Evolutionary conservation across 2,888 invertebrate genomes (phyloP), one percentile per base, ranked within the genome.

Genomic region (Kryphioiulus occultus): DNA sequence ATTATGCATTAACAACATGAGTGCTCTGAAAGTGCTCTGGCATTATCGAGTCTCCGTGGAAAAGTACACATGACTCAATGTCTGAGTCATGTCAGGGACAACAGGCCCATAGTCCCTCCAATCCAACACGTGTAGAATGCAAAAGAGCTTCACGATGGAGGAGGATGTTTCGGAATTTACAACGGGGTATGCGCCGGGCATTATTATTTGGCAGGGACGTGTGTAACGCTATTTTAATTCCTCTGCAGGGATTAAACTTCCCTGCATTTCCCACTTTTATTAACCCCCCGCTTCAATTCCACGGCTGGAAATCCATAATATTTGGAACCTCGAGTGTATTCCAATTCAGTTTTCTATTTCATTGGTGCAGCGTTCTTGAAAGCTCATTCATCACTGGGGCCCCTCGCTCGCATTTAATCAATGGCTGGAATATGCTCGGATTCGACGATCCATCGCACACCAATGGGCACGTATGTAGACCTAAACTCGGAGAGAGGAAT

Each of bases 211-310:
- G 68, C 12, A 26, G 68, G 68, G 68, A 68, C 39, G 9, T 68
- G 68, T 68, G 68, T 68, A 68, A 68, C 68, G 68, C 68, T 68
- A 68, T 68, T 68, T 68, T 68, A 68, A 68, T 68, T 68, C 68
- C 68, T 68, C 68, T 26, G 26, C 68, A 9, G 68, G 68, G 68
- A 68, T 68, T 68, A 68, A 68, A 26, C 26, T 12, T 68, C 68
- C 26, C 22, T 26, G 68, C 68, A 68, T 68, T 68, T 68, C 26
- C 68, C 10, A 26, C 68, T 68, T 68, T 68, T 68, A 68, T 68
- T 22, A 68, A 68, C 68, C 68, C 9, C 68, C 19, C 12, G 68
- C 68, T 68, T 68, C 68, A n/a, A n/a, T 68, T 68, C 68, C 68
- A 68, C 12, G 68, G 68, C 68, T 68, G 26, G 26, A 26, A 68